Evolutionary conservation across 2,888 invertebrate species (phyloP).

Genomic region (Acanthosepion pharaonis): DNA sequence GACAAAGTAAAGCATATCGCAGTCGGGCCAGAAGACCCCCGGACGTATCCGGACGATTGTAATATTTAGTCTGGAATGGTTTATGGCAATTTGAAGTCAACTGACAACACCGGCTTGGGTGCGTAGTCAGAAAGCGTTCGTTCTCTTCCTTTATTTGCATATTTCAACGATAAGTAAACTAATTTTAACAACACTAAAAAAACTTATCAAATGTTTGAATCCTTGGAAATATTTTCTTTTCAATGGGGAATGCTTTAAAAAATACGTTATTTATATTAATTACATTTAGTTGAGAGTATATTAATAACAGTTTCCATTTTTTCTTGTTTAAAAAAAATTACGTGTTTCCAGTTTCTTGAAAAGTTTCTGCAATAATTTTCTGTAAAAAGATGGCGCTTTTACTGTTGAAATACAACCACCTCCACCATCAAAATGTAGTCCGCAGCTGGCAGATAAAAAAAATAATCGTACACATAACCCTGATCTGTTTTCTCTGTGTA

Average conservation of each 20-base stretch:
- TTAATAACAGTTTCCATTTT: background rate
- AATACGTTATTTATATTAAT: too few relatives aligned
- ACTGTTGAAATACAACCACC: background rate
- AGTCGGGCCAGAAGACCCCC: constrained; percentile 57
- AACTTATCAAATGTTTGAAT: background rate
- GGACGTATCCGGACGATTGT: constrained; percentile 62
- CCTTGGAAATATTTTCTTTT: too few relatives aligned
- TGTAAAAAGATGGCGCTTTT: background rate
- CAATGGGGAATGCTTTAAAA: too few relatives aligned
- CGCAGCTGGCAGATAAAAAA: background rate
- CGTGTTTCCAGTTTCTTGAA: background rate
- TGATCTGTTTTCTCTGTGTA: background rate
- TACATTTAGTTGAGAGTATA: too few relatives aligned
- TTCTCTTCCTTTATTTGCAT: background rate
- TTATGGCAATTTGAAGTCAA: constrained; percentile 50
- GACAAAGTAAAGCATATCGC: constrained; percentile 66
- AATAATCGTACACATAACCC: too few relatives aligned
- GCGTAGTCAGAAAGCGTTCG: background rate
- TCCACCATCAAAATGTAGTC: background rate
- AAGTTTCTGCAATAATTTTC: background rate
- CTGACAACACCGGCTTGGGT: background rate
- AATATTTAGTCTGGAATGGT: constrained; percentile 60
- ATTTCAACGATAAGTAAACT: background rate
- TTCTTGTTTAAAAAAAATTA: background rate
- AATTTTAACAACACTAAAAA: background rate